Evolutionary conservation across 2,888 invertebrate genomes (phyloP).

Genomic region (Gymnosoma rotundatum): DNA sequence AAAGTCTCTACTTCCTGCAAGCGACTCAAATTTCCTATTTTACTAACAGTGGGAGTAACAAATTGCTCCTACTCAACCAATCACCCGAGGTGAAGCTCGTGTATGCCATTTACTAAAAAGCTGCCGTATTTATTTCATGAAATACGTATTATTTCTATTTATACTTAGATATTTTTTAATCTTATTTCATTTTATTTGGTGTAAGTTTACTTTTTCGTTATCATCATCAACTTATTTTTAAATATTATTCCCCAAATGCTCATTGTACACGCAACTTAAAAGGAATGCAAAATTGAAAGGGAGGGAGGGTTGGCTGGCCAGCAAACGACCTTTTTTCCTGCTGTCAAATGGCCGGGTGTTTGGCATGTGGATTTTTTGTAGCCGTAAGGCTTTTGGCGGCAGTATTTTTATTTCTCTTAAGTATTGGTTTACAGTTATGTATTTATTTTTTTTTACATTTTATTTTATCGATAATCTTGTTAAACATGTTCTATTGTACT

Average conservation of each 20-base stretch:
- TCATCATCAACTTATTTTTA: conserved; percentile 29
- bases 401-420: conserved; percentile 48
- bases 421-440: conserved; percentile 54
- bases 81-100: too few species aligned
- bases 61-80: too few species aligned
- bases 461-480: conserved; percentile 65
- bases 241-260: conserved; percentile 68
- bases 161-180: conserved; percentile 34
- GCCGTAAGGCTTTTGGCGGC: conserved; percentile 57
- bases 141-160: background rate
- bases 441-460: conserved; percentile 10
- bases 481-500: conserved; percentile 65
- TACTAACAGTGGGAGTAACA: too few species aligned
- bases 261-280: conserved; percentile 59
- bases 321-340: conserved; percentile 18
- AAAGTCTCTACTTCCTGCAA: too few species aligned
- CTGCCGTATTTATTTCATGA: too few species aligned
- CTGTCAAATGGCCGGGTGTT: conserved; percentile 26
- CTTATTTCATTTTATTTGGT: conserved; percentile 30
- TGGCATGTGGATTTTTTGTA: conserved; percentile 46
- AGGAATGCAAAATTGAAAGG: conserved; percentile 18
- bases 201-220: conserved; percentile 1
- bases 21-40: too few species aligned
- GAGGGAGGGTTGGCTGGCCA: conserved; percentile 1
- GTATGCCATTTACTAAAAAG: too few species aligned